Base-by-base conservation (phyloP, 2,888 invertebrate genomes). In the Beris morrisii region DNA sequence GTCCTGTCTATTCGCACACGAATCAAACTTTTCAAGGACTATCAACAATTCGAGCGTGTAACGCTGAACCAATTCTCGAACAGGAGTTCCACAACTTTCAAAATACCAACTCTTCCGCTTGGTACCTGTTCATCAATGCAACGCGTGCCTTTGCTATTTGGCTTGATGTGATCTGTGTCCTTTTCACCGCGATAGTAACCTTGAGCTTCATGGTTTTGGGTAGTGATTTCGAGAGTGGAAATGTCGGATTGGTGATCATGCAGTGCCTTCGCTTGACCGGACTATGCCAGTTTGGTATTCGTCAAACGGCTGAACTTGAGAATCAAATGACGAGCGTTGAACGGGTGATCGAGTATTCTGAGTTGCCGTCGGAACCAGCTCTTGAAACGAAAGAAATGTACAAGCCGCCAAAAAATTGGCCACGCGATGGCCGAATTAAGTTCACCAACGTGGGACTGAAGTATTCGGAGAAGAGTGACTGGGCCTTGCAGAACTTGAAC, bases 61-160 rank as follows among this genome's bases (percentile, higher is more conserved):
- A 84, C 65, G 88, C 87, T 0, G 85, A 89, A 76, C 78, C 83
- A 11, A 83, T 85, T 12, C 83, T 92, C 65, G 83, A 84, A 38
- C 77, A 78, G 48, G 86, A 88, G 72, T 88, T 89, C 73, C 87
- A 88, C 73, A 80, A 82, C 22, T 84, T 85, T 70, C 86, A 87
- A 74, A 86, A 87, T 74, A 75, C 83, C 0, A 91, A 93, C 74
- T 88, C 90, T 1, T 86, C 91, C 0, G 86, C 92, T 1, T 92
- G 90, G 89, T 84, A 83, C 76, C 82, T 94, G 67, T 95, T 95
- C 78, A 87, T 97, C 43, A 88, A 92, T 0, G 89, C 93, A 32
- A 92, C 93, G 0, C 87, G 97, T 67, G 97, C 97, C 73, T 95
- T 98, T 77, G 97, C 95, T 0, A 88, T 95, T 73, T 93, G 93